Conservation (phyloP, 2,888 invertebrate species). For the Nymphalis urticae region DNA sequence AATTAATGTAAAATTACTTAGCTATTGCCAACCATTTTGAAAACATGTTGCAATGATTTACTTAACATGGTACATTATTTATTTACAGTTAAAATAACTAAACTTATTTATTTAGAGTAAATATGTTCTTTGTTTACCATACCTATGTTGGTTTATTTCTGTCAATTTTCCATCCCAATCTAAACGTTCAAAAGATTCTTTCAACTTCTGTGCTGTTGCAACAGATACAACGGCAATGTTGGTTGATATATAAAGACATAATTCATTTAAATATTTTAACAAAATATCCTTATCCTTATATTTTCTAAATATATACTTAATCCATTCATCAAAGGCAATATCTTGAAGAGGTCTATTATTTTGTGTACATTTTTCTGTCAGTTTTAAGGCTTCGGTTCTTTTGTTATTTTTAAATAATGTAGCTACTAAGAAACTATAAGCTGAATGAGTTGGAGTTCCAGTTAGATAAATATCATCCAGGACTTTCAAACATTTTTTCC, state of each 20-base stretch:
- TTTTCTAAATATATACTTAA: constrained; percentile 70
- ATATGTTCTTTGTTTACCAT: constrained; percentile 10
- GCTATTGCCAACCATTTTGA: no score
- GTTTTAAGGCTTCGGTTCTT: constrained; percentile 81
- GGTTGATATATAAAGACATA: constrained; percentile 80
- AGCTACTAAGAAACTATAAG: constrained; percentile 78
- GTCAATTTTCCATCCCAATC: constrained; percentile 61
- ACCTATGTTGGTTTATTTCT: constrained; percentile 60
- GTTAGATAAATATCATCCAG: constrained; percentile 81
- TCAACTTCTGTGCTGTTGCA: constrained; percentile 54
- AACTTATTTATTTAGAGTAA: no score
- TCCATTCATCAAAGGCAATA: constrained; percentile 77
- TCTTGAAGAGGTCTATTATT: constrained; percentile 66
- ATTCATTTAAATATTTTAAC: constrained; percentile 73
- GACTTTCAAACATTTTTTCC: constrained; percentile 83
- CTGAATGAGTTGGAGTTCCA: constrained; percentile 64
- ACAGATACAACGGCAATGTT: constrained; percentile 63
- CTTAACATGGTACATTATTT: no score
- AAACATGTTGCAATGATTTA: no score
- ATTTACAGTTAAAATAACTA: no score
- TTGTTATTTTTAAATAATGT: constrained; percentile 83
- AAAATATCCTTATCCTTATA: constrained; percentile 60
- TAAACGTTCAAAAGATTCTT: constrained; percentile 53
- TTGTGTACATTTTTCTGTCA: constrained; percentile 80
- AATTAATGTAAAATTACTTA: no score